Conservation (phyloP, 1,140 invertebrate species). For the Ceratina calcarata region DNA sequence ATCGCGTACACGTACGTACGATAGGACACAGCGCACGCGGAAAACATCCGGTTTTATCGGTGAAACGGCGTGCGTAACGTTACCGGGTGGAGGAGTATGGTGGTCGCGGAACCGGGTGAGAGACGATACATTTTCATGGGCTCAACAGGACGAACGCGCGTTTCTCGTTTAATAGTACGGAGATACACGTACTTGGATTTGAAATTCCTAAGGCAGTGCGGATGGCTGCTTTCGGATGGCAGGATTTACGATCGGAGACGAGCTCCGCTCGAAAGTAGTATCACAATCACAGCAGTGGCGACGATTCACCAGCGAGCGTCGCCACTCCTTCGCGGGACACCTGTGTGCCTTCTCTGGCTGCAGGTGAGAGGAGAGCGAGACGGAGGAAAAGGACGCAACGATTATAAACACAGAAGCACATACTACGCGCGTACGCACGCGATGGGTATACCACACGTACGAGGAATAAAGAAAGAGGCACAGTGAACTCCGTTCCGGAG, state of each 20-base stretch:
- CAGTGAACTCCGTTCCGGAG: conserved; percentile 9
- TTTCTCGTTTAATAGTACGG: too few relatives aligned
- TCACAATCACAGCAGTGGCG: conserved; percentile 43
- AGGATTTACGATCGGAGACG: conserved; percentile 40
- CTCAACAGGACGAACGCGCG: not conserved
- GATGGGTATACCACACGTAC: conserved; percentile 28
- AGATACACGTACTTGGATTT: conserved; percentile 10
- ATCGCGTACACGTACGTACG: not conserved
- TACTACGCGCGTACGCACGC: conserved; percentile 45
- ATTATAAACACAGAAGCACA: conserved; percentile 64
- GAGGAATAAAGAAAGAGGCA: conserved; percentile 24
- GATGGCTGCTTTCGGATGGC: conserved; percentile 52
- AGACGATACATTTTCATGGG: conserved; percentile 13
- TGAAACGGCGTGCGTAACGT: conserved; percentile 13
- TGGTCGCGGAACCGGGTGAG: conserved; percentile 9
- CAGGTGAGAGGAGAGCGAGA: conserved; percentile 62
- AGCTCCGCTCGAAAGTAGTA: conserved; percentile 37
- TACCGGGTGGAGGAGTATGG: not conserved
- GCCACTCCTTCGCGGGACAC: conserved; percentile 60
- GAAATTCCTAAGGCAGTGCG: conserved; percentile 36
- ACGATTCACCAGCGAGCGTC: conserved; percentile 51
- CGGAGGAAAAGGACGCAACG: conserved; percentile 64
- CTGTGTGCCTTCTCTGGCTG: conserved; percentile 52
- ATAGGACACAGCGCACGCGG: conserved; percentile 7
- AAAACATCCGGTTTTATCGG: conserved; percentile 24